phyloP scores from a whole-genome alignment of 2,113 vertebrate species.

The Oostethus manadensis region DNA sequence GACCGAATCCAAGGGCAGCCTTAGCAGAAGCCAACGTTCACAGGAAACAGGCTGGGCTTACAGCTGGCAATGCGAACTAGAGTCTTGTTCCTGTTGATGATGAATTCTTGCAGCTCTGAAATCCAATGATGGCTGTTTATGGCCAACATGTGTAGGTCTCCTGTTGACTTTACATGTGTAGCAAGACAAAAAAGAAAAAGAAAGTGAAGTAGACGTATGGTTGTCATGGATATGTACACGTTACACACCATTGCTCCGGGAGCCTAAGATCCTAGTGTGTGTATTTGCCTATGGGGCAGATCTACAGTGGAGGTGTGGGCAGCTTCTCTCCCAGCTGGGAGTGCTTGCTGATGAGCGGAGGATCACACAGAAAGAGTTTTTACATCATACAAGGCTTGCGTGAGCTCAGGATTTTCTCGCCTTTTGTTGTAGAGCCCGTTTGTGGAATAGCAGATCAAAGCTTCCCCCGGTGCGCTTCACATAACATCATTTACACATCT shows the following conservation, averaged over 20 bases:
- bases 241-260: not conserved
- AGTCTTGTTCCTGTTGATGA: too few relatives aligned
- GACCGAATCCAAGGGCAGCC: too few relatives aligned
- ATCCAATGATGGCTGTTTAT: too few relatives aligned
- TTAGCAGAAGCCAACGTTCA: too few relatives aligned
- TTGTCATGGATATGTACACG: not conserved
- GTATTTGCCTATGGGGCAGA: constrained; percentile 40
- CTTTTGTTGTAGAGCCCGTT: constrained; percentile 61
- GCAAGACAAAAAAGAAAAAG: too few relatives aligned
- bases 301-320: constrained; percentile 34
- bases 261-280: constrained; percentile 19
- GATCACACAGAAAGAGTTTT: constrained; percentile 54
- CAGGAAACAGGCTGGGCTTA: too few relatives aligned
- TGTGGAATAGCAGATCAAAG: constrained; percentile 71
- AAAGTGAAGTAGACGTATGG: too few relatives aligned
- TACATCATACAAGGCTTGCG: constrained; percentile 59
- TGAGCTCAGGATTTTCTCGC: constrained; percentile 61
- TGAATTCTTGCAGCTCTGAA: too few relatives aligned
- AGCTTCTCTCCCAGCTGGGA: constrained; percentile 37
- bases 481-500: constrained; percentile 71
- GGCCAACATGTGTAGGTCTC: too few relatives aligned
- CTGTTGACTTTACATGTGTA: too few relatives aligned
- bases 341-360: constrained; percentile 42
- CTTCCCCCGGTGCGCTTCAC: constrained; percentile 41
- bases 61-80: too few relatives aligned